A percentile compares a stretch with the other conserved stretches of the same genome.
These are phyloP conservation scores for Micromussa lordhowensis DNA, from an alignment of 92 coral and sea anemone species.

Conservation along the genomic window DNA sequence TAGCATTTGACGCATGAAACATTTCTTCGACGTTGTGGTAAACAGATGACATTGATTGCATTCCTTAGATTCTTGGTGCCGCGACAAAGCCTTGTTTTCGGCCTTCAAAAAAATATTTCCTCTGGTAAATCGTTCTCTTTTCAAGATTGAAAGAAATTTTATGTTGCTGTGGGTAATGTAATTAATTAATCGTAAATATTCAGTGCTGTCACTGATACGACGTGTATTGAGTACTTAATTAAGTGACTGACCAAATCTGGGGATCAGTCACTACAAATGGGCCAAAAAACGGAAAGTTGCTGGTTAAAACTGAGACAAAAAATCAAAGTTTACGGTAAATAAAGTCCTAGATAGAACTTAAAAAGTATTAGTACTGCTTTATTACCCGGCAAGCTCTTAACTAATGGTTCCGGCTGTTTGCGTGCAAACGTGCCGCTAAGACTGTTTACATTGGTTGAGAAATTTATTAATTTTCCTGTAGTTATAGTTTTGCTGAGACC, in stretches of 20 bases:
- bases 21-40: background rate
- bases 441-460: background rate
- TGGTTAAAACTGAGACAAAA: background rate
- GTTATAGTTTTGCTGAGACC: background rate
- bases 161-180: background rate
- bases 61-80: background rate
- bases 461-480: background rate
- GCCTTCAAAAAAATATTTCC: background rate
- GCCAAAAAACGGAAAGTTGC: background rate
- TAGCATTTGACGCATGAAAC: background rate
- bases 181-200: background rate
- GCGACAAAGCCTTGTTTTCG: background rate
- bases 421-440: background rate
- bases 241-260: background rate
- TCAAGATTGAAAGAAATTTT: background rate
- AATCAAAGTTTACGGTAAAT: background rate
- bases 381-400: background rate
- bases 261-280: background rate
- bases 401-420: background rate
- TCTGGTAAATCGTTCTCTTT: background rate
- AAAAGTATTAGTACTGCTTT: background rate
- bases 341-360: background rate
- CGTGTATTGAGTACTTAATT: background rate
- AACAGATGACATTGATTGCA: constrained; percentile 8
- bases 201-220: background rate